Percentiles rank a stretch among this genome's conserved stretches.
These are phyloP conservation scores for Leptinotarsa haldemani DNA, from an alignment of 2,888 invertebrate genomes.

Conservation along the genomic window DNA sequence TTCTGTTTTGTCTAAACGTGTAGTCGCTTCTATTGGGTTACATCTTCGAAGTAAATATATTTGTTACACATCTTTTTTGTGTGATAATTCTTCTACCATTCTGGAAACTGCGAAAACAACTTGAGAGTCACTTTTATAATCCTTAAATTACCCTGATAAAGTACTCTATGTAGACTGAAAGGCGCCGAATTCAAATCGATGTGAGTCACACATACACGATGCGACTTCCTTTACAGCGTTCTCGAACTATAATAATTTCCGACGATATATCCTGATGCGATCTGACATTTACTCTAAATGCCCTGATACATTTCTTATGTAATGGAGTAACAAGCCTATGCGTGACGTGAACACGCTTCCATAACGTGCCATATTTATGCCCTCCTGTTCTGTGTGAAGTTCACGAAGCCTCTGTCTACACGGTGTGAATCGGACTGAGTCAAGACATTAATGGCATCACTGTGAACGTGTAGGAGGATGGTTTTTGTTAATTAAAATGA, in stretches of 20 bases:
- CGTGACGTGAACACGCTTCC: slow-evolving; percentile 4
- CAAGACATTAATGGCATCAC: not conserved
- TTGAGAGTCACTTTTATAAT: not conserved
- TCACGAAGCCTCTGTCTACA: not conserved
- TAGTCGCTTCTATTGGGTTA: no score
- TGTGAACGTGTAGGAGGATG: not conserved
- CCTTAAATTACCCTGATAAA: not conserved
- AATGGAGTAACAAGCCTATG: slow-evolving; percentile 5
- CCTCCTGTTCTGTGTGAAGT: not conserved
- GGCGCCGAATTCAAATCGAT: slow-evolving; percentile 22
- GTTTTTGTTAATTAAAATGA: no score
- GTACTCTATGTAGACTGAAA: not conserved
- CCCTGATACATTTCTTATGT: slow-evolving; percentile 20
- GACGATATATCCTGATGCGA: slow-evolving; percentile 19
- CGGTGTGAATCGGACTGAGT: not conserved
- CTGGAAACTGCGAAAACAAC: not conserved
- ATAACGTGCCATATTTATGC: slow-evolving; percentile 8
- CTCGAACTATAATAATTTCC: not conserved
- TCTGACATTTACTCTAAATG: slow-evolving; percentile 24
- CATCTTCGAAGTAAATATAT: no score
- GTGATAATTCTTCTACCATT: no score
- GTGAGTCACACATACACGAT: slow-evolving; percentile 17
- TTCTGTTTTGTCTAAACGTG: no score
- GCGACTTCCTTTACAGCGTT: not conserved
- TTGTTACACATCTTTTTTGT: no score